These are phyloP conservation scores for Psittacula derbiana DNA, from an alignment of 2,797 vertebrate genomes.

Conservation along the genomic window DNA sequence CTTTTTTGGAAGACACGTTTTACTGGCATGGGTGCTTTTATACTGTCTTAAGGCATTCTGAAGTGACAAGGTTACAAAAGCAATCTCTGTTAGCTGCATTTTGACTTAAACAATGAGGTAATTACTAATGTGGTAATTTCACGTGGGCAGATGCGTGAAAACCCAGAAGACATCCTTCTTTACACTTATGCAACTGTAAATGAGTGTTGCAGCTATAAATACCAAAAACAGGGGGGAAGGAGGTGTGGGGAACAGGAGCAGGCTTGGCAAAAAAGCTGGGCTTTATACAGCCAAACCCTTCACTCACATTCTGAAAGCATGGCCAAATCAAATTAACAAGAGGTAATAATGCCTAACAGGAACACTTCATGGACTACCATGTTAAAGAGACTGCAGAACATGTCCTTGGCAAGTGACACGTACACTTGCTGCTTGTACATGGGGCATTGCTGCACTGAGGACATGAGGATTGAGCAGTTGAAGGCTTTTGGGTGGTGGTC, in stretches of 20 bases:
- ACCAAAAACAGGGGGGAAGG: background rate
- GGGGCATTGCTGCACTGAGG: fast-evolving
- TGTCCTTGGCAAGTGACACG: fast-evolving
- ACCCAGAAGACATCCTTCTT: background rate
- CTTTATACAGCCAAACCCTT: background rate
- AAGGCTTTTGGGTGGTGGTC: background rate
- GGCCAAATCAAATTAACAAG: background rate
- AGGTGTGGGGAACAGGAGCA: background rate
- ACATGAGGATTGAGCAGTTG: background rate
- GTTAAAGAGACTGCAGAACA: background rate
- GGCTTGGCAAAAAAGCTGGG: background rate
- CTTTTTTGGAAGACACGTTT: background rate
- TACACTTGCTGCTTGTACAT: fast-evolving
- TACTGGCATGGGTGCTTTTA: background rate
- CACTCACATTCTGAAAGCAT: background rate
- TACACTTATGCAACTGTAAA: background rate
- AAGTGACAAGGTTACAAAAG: background rate
- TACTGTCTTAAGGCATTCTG: background rate
- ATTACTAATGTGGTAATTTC: background rate
- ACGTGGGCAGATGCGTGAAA: background rate
- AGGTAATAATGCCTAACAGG: background rate
- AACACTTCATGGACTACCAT: background rate
- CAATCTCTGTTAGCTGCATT: background rate
- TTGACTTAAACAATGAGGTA: background rate
- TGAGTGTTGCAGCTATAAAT: background rate